Evolutionary conservation across 2,888 invertebrate species (phyloP).

Genomic region (Diarsia brunnea): DNA sequence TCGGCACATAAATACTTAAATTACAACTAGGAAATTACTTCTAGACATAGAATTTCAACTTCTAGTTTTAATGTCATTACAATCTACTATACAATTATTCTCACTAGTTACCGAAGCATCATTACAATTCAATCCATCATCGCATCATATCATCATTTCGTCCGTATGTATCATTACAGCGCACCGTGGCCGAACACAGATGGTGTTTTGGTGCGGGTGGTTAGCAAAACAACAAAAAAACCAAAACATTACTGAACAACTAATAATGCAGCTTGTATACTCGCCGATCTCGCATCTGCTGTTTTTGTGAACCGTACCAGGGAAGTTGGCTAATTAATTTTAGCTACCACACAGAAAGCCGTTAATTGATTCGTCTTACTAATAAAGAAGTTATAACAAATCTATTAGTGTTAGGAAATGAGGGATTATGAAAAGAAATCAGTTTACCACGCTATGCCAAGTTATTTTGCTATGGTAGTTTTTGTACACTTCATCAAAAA

Average conservation of each 20-base stretch:
- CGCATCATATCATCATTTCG: slow-evolving; percentile 45
- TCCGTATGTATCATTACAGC: slow-evolving; percentile 75
- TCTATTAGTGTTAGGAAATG: slow-evolving; percentile 75
- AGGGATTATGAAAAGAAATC: slow-evolving; percentile 59
- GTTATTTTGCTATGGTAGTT: background rate
- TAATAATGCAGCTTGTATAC: slow-evolving; percentile 86
- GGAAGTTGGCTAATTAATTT: slow-evolving; percentile 86
- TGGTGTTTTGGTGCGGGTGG: slow-evolving; percentile 84
- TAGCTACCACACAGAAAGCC: slow-evolving; percentile 80
- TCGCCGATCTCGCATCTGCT: slow-evolving; percentile 83
- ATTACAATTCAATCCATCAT: slow-evolving; percentile 36
- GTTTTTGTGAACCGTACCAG: slow-evolving; percentile 86
- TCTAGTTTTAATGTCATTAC: background rate
- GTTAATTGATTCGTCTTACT: slow-evolving; percentile 87
- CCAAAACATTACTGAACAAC: slow-evolving; percentile 82
- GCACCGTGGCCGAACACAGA: slow-evolving; percentile 83
- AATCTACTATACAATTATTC: background rate
- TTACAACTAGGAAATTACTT: no score
- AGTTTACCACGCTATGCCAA: slow-evolving; percentile 22
- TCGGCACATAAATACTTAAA: background rate
- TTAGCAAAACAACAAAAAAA: slow-evolving; percentile 84
- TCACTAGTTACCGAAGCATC: slow-evolving; percentile 16
- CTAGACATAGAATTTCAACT: background rate
- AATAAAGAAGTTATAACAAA: slow-evolving; percentile 78
- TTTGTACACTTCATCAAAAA: background rate